Conservation (phyloP, 2,888 invertebrate genomes). For the Anorthoa munda region DNA sequence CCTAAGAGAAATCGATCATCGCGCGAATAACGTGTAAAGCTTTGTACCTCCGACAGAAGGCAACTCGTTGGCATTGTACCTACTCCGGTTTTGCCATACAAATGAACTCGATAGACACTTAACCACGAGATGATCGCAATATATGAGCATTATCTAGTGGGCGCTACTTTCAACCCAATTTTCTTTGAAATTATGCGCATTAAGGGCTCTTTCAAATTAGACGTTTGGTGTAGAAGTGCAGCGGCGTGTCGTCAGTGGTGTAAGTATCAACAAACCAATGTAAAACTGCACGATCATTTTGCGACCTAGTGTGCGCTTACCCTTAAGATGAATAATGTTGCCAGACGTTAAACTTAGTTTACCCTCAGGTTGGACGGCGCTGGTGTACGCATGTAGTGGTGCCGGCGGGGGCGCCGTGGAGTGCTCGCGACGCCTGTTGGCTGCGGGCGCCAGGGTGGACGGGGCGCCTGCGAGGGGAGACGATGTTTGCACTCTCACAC, state of each 20-base stretch:
- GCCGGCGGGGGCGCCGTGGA: conserved; percentile 82
- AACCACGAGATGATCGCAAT: too few relatives aligned
- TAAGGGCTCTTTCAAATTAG: not conserved
- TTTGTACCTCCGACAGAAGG: too few relatives aligned
- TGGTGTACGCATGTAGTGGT: conserved; percentile 93
- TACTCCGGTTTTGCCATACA: too few relatives aligned
- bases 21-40: too few relatives aligned
- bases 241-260: too few relatives aligned
- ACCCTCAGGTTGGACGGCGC: conserved; percentile 94
- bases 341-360: conserved; percentile 30
- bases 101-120: too few relatives aligned
- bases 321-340: not conserved
- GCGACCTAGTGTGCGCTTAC: not conserved
- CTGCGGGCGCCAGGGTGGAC: conserved; percentile 96
- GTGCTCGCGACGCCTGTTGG: conserved; percentile 93
- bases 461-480: conserved; percentile 96
- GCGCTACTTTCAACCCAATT: not conserved
- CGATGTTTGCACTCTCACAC: conserved; percentile 96
- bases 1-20: too few relatives aligned
- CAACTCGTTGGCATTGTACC: too few relatives aligned
- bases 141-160: not conserved
- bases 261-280: not conserved
- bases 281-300: not conserved
- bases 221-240: too few relatives aligned
- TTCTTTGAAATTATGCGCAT: not conserved